Evolutionary conservation across 2,888 invertebrate species (phyloP).

Genomic region (Apamea epomidion): DNA sequence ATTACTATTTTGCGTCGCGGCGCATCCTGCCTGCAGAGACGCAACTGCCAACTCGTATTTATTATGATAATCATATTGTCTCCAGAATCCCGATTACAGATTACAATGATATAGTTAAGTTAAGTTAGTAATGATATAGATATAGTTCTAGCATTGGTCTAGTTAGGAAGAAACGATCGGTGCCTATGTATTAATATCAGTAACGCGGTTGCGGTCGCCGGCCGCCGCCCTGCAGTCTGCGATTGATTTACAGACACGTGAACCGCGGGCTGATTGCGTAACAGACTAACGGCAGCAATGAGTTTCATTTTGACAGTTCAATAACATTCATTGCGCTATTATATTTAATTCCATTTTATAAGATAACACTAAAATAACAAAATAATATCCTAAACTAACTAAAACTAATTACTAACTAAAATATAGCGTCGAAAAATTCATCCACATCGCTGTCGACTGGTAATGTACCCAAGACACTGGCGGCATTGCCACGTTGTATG

Average conservation of each 20-base stretch:
- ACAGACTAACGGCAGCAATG: background rate
- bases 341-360: no score
- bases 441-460: no score
- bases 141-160: slow-evolving; percentile 6
- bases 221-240: slow-evolving; percentile 76
- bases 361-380: no score
- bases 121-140: no score
- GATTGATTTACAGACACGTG: slow-evolving; percentile 75
- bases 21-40: background rate
- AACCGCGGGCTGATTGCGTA: slow-evolving; percentile 5
- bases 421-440: no score
- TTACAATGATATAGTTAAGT: background rate
- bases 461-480: no score
- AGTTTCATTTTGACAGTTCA: background rate
- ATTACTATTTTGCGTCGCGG: background rate
- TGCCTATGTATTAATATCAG: slow-evolving; percentile 33
- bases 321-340: background rate
- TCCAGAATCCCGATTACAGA: slow-evolving; percentile 3
- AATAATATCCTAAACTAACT: no score
- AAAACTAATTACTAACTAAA: no score
- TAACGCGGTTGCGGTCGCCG: slow-evolving; percentile 72
- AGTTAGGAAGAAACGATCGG: slow-evolving; percentile 14
- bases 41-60: background rate
- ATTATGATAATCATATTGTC: background rate
- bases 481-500: no score